These are phyloP conservation scores for Buathra laborator DNA, from an alignment of 2,888 invertebrate genomes.

Conservation along the genomic window DNA sequence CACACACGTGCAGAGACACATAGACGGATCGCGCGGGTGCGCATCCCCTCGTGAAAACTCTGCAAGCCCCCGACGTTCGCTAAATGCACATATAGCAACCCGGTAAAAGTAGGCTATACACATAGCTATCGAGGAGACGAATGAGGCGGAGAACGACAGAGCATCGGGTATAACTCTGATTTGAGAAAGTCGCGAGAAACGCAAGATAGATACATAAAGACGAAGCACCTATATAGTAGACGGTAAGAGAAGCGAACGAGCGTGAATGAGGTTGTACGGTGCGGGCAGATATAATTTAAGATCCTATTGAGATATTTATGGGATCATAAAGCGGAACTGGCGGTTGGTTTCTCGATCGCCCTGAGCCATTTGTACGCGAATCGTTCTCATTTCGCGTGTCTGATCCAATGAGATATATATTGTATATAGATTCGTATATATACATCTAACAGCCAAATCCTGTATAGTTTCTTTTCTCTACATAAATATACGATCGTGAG, in stretches of 20 bases:
- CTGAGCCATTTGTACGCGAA: slow-evolving; percentile 72
- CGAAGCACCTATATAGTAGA: slow-evolving; percentile 6
- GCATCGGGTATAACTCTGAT: slow-evolving; percentile 22
- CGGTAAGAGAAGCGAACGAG: slow-evolving; percentile 28
- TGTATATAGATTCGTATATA: neutral
- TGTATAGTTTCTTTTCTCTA: slow-evolving; percentile 1
- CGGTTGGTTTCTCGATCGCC: slow-evolving; percentile 75
- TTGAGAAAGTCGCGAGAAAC: slow-evolving; percentile 47
- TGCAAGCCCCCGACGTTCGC: slow-evolving; percentile 42
- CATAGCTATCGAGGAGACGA: slow-evolving; percentile 45
- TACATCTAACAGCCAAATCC: neutral
- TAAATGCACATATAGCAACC: slow-evolving; percentile 27
- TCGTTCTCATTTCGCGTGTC: slow-evolving; percentile 37
- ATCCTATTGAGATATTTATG: slow-evolving; percentile 83
- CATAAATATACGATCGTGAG: slow-evolving; percentile 25
- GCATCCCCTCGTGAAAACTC: slow-evolving; percentile 63
- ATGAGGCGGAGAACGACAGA: slow-evolving; percentile 37
- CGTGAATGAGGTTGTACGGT: slow-evolving; percentile 47
- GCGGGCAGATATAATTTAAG: slow-evolving; percentile 77
- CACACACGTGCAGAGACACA: neutral
- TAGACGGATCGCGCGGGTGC: slow-evolving; percentile 9
- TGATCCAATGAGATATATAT: neutral
- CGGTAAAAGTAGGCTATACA: slow-evolving; percentile 26
- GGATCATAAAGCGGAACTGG: slow-evolving; percentile 81
- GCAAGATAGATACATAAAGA: slow-evolving; percentile 25